These are phyloP conservation scores for Ancistrus triradiatus DNA, from an alignment of 2,113 vertebrate genomes.

Conservation along the genomic window DNA sequence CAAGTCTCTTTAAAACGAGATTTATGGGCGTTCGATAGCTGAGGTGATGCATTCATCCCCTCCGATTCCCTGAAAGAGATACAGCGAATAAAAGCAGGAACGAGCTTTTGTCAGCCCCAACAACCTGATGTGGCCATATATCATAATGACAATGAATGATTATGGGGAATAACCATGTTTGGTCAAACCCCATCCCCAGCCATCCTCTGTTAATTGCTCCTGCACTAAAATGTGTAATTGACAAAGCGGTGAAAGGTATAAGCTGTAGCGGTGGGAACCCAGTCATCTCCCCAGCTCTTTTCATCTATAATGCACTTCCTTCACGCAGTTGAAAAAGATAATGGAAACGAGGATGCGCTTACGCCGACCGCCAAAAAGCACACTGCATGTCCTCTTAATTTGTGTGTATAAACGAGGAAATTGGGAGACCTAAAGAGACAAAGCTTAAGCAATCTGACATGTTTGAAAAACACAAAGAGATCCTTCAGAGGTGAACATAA, in stretches of 20 bases:
- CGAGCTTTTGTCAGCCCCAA: conserved; percentile 68
- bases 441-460: neutral
- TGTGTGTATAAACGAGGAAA: conserved; percentile 36
- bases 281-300: conserved; percentile 59
- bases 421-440: conserved; percentile 23
- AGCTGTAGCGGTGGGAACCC: conserved; percentile 30
- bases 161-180: conserved; percentile 51
- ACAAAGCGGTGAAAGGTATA: conserved; percentile 48
- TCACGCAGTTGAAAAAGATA: conserved; percentile 52
- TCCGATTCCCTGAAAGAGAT: conserved; percentile 69
- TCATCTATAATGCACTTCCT: conserved; percentile 56
- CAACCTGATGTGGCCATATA: conserved; percentile 62
- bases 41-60: conserved; percentile 61
- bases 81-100: conserved; percentile 61
- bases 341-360: conserved; percentile 54
- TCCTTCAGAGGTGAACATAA: too few species aligned
- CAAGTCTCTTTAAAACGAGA: conserved; percentile 65
- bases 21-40: conserved; percentile 68
- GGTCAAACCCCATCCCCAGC: conserved; percentile 24
- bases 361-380: too few species aligned
- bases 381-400: too few species aligned
- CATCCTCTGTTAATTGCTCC: conserved; percentile 52
- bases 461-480: conserved; percentile 1
- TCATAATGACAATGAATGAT: conserved; percentile 70
- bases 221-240: conserved; percentile 51